A percentile compares a stretch with the other conserved stretches of the same genome.
phyloP scores from a whole-genome alignment of 2,888 invertebrate species.

The Dascillus cervinus region DNA sequence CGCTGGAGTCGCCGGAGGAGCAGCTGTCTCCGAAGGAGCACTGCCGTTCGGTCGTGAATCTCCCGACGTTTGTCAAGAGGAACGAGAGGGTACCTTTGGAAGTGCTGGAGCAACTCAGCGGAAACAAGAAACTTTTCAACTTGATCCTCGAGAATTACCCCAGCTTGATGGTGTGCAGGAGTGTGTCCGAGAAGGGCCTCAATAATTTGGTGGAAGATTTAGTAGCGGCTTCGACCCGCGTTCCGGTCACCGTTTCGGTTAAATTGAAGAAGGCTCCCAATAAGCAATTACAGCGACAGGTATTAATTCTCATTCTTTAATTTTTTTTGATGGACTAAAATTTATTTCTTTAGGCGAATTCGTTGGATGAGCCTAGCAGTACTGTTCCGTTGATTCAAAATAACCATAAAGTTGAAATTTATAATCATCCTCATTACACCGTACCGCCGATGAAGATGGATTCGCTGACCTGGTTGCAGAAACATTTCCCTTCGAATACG shows the following conservation, averaged over 20 bases:
- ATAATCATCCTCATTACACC: slow-evolving; percentile 3
- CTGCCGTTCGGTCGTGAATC: slow-evolving; percentile 59
- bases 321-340: background rate
- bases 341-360: slow-evolving; percentile 24
- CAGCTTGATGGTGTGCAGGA: slow-evolving; percentile 54
- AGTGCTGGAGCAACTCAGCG: slow-evolving; percentile 54
- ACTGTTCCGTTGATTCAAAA: slow-evolving; percentile 13
- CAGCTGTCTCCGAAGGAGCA: slow-evolving; percentile 43
- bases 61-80: slow-evolving; percentile 66
- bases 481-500: slow-evolving; percentile 50
- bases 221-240: slow-evolving; percentile 42
- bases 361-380: slow-evolving; percentile 22
- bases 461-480: slow-evolving; percentile 44
- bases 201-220: slow-evolving; percentile 36
- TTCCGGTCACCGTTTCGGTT: slow-evolving; percentile 57
- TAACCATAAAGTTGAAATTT: slow-evolving; percentile 3
- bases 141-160: slow-evolving; percentile 68
- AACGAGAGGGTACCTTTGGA: slow-evolving; percentile 62
- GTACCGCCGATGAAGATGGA: slow-evolving; percentile 24
- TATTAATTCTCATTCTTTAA: background rate
- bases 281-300: background rate
- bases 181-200: slow-evolving; percentile 57
- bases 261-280: slow-evolving; percentile 44
- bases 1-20: slow-evolving; percentile 47
- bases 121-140: slow-evolving; percentile 59